Conservation (phyloP, 2,113 vertebrate species). For the Thomomys bottae region DNA sequence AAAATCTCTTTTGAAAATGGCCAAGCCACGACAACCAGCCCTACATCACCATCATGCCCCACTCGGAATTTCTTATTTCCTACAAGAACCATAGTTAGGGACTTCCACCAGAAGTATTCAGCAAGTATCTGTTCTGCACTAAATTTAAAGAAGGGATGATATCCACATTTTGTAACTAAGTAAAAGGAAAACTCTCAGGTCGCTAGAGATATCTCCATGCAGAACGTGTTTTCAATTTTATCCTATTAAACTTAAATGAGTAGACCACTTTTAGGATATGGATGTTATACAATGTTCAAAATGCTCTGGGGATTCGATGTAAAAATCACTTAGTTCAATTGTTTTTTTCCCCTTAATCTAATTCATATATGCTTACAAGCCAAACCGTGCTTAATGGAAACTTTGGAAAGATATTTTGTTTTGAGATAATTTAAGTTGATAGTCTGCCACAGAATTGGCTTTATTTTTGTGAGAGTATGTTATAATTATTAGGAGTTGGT, state of each 20-base stretch:
- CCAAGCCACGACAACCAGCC: background rate
- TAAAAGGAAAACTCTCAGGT: slow-evolving; percentile 53
- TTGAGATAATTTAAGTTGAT: slow-evolving; percentile 52
- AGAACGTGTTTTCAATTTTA: slow-evolving; percentile 61
- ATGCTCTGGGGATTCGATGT: slow-evolving; percentile 27
- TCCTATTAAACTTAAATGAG: slow-evolving; percentile 54
- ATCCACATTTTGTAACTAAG: slow-evolving; percentile 52
- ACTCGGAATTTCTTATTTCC: background rate
- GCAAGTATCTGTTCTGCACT: slow-evolving; percentile 26
- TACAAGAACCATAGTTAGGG: background rate
- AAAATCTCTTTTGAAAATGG: background rate
- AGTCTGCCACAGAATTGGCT: slow-evolving; percentile 49
- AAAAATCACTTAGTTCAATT: slow-evolving; percentile 51
- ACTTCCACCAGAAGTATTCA: background rate
- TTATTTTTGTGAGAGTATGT: slow-evolving; percentile 46
- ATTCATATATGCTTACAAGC: slow-evolving; percentile 39
- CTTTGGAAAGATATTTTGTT: slow-evolving; percentile 60
- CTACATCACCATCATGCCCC: background rate
- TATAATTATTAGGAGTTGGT: slow-evolving; percentile 58
- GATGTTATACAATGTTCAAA: slow-evolving; percentile 30
- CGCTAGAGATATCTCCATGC: background rate
- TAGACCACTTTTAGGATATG: background rate
- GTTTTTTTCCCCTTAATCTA: background rate
- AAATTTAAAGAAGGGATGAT: slow-evolving; percentile 46
- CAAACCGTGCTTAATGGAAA: slow-evolving; percentile 42